Evolutionary conservation across 2,797 vertebrate genomes (phyloP).

Genomic region (Prunella strophiata): DNA sequence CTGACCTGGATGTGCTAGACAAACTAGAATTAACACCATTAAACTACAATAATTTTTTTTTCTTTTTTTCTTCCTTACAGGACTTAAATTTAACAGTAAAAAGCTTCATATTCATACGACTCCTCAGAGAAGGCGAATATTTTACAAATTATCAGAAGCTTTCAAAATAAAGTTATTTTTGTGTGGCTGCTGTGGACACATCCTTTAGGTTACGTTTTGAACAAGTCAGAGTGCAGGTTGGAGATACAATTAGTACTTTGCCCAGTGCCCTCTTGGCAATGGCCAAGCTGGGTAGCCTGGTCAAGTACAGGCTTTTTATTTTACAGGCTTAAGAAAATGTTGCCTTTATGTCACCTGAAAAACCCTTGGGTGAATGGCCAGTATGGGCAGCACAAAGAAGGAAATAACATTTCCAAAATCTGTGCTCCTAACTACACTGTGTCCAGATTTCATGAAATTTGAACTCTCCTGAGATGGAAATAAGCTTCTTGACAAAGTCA

Average conservation of each 20-base stretch:
- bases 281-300: neutral
- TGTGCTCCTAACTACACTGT: neutral
- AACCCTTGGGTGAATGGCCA: neutral
- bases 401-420: neutral
- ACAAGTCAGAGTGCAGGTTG: neutral
- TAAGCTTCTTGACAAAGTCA: slow-evolving; percentile 64
- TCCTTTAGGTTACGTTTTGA: neutral
- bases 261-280: neutral
- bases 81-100: neutral
- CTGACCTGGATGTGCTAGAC: neutral
- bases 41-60: neutral
- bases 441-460: slow-evolving; percentile 15
- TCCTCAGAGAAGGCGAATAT: neutral
- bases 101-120: neutral
- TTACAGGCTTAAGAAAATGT: neutral
- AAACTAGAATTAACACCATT: neutral
- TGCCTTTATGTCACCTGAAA: neutral
- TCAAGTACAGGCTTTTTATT: slow-evolving; percentile 43
- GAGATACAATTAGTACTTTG: neutral
- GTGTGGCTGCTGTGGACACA: neutral
- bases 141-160: neutral
- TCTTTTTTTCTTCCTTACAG: neutral
- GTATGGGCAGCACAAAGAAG: neutral
- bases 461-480: slow-evolving; percentile 30
- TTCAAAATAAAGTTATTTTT: neutral